phyloP scores from a whole-genome alignment of 2,888 invertebrate species.

The Autographa gamma region DNA sequence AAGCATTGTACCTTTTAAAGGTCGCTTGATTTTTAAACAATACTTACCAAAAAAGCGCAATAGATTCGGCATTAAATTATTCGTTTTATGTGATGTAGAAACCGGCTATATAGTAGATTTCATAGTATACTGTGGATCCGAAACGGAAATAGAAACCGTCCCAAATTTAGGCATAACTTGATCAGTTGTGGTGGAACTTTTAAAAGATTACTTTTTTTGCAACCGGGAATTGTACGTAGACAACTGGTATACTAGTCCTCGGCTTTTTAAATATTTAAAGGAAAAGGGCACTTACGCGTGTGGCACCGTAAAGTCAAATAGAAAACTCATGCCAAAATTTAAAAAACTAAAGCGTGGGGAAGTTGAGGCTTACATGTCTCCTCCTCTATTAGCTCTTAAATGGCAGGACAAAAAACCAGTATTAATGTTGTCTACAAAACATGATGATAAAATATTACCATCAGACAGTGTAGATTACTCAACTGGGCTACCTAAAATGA shows the following conservation, averaged over 20 bases:
- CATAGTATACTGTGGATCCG: conserved; percentile 46
- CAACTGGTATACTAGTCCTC: conserved; percentile 52
- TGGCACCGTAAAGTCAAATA: conserved; percentile 43
- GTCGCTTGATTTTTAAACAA: conserved; percentile 43
- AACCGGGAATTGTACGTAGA: conserved; percentile 47
- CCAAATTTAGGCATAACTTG: conserved; percentile 34
- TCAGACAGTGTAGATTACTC: conserved; percentile 29
- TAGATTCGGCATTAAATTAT: conserved; percentile 42
- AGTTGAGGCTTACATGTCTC: conserved; percentile 25
- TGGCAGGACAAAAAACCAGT: conserved; percentile 66
- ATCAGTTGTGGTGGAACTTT: conserved; percentile 37
- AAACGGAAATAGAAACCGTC: conserved; percentile 31
- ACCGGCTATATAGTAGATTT: conserved; percentile 47
- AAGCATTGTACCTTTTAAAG: conserved; percentile 53
- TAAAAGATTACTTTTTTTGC: conserved; percentile 42
- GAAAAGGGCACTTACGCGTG: conserved; percentile 44
- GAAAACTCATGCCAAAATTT: conserved; percentile 51
- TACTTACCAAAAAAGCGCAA: conserved; percentile 48
- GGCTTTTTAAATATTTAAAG: conserved; percentile 44
- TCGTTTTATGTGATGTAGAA: conserved; percentile 46
- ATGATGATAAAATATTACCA: conserved; percentile 34
- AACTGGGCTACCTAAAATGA: conserved; percentile 38
- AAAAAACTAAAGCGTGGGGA: conserved; percentile 31
- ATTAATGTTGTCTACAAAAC: conserved; percentile 34
- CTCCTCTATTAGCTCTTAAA: conserved; percentile 52